phyloP scores from a whole-genome alignment of 2,797 vertebrate genomes.

The Enteromius treurensis region DNA sequence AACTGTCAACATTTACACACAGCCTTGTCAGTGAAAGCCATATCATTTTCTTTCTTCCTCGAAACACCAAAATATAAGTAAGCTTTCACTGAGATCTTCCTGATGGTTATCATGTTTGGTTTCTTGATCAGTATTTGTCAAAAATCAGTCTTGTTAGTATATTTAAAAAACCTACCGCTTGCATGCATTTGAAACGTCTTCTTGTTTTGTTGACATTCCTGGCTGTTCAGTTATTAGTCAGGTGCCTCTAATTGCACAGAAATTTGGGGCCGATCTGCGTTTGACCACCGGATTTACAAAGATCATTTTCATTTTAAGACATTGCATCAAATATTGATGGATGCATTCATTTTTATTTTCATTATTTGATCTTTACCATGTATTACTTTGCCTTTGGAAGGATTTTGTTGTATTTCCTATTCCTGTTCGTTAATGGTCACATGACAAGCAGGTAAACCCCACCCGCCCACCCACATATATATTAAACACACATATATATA shows the following conservation, averaged over 20 bases:
- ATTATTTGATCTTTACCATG: not conserved
- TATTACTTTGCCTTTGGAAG: not conserved
- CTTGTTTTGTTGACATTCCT: not conserved
- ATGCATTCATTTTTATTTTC: not conserved
- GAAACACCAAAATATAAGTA: not conserved
- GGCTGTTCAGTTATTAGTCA: not conserved
- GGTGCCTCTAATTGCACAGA: not conserved
- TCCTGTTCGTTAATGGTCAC: not conserved
- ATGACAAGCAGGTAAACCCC: not conserved
- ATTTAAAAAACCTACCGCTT: not conserved
- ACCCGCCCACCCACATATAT: no score
- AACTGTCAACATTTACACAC: slow-evolving; percentile 17
- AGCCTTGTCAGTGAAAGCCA: not conserved
- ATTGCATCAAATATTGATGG: not conserved
- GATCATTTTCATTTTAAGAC: not conserved
- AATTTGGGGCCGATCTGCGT: not conserved
- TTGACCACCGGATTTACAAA: not conserved
- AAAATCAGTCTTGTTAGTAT: not conserved
- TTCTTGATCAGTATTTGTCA: not conserved
- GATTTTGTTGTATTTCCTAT: not conserved
- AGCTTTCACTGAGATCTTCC: not conserved
- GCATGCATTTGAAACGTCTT: not conserved
- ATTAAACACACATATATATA: no score
- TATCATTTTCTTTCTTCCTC: not conserved
- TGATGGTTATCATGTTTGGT: not conserved